These are phyloP conservation scores for Pollimyrus isidori DNA, from an alignment of 2,113 vertebrate genomes.

Conservation along the genomic window DNA sequence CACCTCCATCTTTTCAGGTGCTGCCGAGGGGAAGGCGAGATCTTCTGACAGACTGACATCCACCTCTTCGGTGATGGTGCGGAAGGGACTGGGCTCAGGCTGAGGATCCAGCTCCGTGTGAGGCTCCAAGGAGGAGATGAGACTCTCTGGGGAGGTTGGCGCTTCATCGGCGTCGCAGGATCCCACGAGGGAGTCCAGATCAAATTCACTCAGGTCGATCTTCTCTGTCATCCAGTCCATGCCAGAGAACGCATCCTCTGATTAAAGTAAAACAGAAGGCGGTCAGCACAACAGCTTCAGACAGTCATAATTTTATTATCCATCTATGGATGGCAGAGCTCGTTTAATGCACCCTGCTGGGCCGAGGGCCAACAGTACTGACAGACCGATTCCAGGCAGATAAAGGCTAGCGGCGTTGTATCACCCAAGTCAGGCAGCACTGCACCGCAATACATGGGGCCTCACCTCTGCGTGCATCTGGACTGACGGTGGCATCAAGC, in stretches of 20 bases:
- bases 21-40: slow-evolving; percentile 27
- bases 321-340: not conserved
- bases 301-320: not conserved
- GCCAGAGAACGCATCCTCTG: slow-evolving; percentile 75
- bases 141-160: slow-evolving; percentile 69
- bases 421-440: not conserved
- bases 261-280: not conserved
- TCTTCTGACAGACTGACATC: not conserved
- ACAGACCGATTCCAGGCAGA: not conserved
- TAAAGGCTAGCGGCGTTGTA: not conserved
- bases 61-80: slow-evolving; percentile 19
- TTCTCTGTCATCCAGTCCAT: slow-evolving; percentile 94
- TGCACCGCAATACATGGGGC: not conserved
- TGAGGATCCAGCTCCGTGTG: slow-evolving; percentile 49
- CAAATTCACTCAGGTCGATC: slow-evolving; percentile 81
- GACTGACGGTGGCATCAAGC: slow-evolving; percentile 48
- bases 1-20: slow-evolving; percentile 52
- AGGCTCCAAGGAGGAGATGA: slow-evolving; percentile 54
- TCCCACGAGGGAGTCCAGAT: slow-evolving; percentile 76
- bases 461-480: slow-evolving; percentile 72
- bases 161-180: slow-evolving; percentile 70
- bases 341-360: not conserved
- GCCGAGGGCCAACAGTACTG: not conserved
- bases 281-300: not conserved
- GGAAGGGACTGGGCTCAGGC: slow-evolving; percentile 22